Percentiles rank a stretch among this genome's conserved stretches.
Evolutionary conservation across 2,797 vertebrate species (phyloP).

Genomic region (Hoplostethus mediterraneus): DNA sequence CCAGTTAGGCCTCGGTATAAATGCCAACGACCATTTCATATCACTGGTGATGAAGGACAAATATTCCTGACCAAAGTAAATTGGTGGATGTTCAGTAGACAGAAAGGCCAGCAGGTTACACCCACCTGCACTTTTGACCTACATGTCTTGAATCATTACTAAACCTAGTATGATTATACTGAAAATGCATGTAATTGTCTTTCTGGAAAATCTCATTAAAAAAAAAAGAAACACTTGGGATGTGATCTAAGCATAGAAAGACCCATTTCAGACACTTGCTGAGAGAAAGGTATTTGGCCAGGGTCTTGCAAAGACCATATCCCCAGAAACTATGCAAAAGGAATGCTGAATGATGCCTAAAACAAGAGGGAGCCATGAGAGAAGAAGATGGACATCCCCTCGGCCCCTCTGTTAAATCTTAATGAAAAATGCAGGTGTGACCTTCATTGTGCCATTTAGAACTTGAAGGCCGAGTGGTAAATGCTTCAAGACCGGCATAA

Average conservation of each 20-base stretch:
- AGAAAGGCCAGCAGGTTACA: background rate
- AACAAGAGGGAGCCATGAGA: constrained; percentile 53
- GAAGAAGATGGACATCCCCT: constrained; percentile 24
- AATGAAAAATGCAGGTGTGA: constrained; percentile 47
- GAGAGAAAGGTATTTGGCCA: constrained; percentile 62
- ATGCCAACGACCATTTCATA: background rate
- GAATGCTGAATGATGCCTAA: constrained; percentile 61
- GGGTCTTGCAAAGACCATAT: constrained; percentile 34
- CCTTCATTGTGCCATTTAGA: constrained; percentile 41
- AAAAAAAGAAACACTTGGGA: background rate
- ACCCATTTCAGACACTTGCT: constrained; percentile 46
- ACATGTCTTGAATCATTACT: background rate
- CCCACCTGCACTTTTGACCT: background rate
- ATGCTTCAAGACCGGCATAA: constrained; percentile 31
- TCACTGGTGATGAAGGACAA: background rate
- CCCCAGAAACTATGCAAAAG: constrained; percentile 48
- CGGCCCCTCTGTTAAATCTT: constrained; percentile 22
- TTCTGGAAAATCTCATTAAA: constrained; percentile 13
- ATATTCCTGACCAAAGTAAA: background rate
- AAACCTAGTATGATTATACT: background rate
- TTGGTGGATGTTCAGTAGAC: background rate
- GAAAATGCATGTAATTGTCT: background rate
- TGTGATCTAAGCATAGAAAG: constrained; percentile 30
- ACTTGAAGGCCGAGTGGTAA: constrained; percentile 40
- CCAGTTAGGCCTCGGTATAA: background rate